phyloP scores from a whole-genome alignment of 2,113 vertebrate genomes.

The Festucalex cinctus region DNA sequence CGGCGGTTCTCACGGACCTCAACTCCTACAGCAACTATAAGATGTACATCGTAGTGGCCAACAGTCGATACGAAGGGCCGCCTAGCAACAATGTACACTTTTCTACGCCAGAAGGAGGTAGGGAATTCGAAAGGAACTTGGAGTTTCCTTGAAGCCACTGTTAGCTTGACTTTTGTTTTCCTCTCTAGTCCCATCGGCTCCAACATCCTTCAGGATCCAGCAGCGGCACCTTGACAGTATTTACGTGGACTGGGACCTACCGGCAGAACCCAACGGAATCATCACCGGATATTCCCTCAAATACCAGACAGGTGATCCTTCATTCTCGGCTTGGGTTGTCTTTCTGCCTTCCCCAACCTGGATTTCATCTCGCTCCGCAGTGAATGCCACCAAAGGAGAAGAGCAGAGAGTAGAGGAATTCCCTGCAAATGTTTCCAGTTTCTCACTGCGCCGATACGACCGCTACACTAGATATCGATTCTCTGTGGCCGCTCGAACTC shows the following conservation, averaged over 20 bases:
- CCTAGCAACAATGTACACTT: slow-evolving; percentile 88
- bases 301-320: slow-evolving; percentile 81
- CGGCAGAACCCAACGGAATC: slow-evolving; percentile 91
- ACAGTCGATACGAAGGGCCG: slow-evolving; percentile 89
- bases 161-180: not conserved
- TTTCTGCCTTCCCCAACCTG: not conserved
- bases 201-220: slow-evolving; percentile 86
- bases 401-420: slow-evolving; percentile 77
- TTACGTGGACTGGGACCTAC: slow-evolving; percentile 90
- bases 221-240: slow-evolving; percentile 89
- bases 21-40: slow-evolving; percentile 96
- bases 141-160: not conserved
- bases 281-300: slow-evolving; percentile 87
- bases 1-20: slow-evolving; percentile 81
- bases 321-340: not conserved
- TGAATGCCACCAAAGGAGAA: slow-evolving; percentile 82
- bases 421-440: slow-evolving; percentile 85
- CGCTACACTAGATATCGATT: slow-evolving; percentile 91
- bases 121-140: not conserved
- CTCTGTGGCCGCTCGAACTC: slow-evolving; percentile 81
- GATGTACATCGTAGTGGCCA: slow-evolving; percentile 91
- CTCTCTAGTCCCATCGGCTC: slow-evolving; percentile 83
- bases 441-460: slow-evolving; percentile 83
- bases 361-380: slow-evolving; percentile 63
- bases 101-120: slow-evolving; percentile 95